Percentiles rank a stretch among this genome's conserved stretches.
Conservation (phyloP, 1,140 invertebrate genomes). For the Contarinia nasturtii region DNA sequence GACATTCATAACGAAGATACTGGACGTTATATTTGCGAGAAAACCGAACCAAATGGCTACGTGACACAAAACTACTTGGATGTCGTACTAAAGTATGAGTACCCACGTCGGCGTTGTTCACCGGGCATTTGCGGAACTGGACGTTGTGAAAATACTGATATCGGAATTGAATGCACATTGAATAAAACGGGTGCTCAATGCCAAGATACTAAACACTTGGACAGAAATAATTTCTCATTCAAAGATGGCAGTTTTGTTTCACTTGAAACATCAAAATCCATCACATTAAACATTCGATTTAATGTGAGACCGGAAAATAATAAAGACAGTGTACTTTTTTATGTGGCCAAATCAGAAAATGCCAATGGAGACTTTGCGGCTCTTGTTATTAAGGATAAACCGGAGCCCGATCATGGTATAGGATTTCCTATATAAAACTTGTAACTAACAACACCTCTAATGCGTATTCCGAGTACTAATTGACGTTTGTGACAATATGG, state of each 20-base stretch:
- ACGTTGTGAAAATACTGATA: constrained; percentile 53
- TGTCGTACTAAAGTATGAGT: constrained; percentile 49
- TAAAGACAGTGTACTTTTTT: constrained; percentile 68
- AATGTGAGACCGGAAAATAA: constrained; percentile 30
- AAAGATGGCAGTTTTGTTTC: constrained; percentile 22
- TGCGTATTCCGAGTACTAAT: too few relatives aligned
- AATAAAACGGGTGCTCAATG: constrained; percentile 60
- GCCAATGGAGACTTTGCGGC: constrained; percentile 75
- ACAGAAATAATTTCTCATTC: constrained; percentile 20
- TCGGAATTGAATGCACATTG: constrained; percentile 65
- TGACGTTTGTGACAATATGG: too few relatives aligned
- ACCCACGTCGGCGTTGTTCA: constrained; percentile 31
- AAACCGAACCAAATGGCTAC: constrained; percentile 26
- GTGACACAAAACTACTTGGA: constrained; percentile 40
- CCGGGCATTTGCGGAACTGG: constrained; percentile 69
- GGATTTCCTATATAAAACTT: too few relatives aligned
- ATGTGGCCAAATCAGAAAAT: constrained; percentile 65
- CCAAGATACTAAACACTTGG: constrained; percentile 20
- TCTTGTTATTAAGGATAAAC: constrained; percentile 59
- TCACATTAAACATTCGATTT: constrained; percentile 22
- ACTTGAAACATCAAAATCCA: constrained; percentile 19
- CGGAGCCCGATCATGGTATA: too few relatives aligned
- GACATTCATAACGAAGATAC: constrained; percentile 36
- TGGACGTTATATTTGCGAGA: constrained; percentile 50
- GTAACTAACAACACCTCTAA: too few relatives aligned